phyloP scores from a whole-genome alignment of 2,113 vertebrate genomes.

The Accipiter cooperii region DNA sequence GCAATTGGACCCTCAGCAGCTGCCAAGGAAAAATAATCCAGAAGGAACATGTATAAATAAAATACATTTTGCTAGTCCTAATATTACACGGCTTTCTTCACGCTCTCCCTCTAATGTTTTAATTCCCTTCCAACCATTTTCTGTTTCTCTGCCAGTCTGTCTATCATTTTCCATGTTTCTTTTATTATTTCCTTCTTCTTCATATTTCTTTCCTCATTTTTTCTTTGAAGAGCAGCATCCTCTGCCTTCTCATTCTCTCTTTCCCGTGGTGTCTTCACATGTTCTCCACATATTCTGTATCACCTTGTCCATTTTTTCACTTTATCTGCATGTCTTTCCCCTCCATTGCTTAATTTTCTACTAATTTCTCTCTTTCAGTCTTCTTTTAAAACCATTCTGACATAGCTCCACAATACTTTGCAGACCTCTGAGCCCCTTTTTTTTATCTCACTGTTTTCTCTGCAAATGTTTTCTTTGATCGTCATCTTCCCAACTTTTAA shows the following conservation, averaged over 20 bases:
- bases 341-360: not conserved
- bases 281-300: not conserved
- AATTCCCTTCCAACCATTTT: not conserved
- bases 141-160: not conserved
- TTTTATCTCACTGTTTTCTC: not conserved
- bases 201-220: not conserved
- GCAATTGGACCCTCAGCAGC: not conserved
- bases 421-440: not conserved
- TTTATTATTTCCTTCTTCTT: not conserved
- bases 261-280: not conserved
- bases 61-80: not conserved
- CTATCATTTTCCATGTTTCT: not conserved
- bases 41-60: slow-evolving; percentile 29
- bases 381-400: not conserved
- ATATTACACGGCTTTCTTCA: not conserved
- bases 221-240: not conserved
- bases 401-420: not conserved
- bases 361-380: not conserved
- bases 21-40: slow-evolving; percentile 16
- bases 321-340: not conserved
- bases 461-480: not conserved
- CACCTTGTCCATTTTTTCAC: not conserved
- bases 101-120: not conserved
- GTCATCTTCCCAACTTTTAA: not conserved
- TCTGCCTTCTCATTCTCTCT: not conserved